Evolutionary conservation across 1,140 invertebrate genomes (phyloP), one percentile per base, ranked within the genome.

Genomic region (Pararge aegeria): DNA sequence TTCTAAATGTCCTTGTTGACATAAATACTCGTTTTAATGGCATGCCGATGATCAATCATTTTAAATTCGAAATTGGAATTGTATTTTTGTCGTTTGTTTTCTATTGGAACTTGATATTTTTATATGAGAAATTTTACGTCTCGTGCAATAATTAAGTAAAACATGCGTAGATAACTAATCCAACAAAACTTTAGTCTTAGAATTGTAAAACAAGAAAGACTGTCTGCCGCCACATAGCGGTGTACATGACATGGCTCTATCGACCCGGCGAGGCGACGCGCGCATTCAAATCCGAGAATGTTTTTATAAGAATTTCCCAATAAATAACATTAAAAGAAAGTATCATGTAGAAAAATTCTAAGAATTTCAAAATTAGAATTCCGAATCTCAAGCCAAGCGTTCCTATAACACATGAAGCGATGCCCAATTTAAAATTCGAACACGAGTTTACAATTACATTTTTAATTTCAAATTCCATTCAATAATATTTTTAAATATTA

Each of bases 171-270:
- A 20, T 19, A 48, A 37, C 49, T 66, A 57, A 61, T 61, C 42
- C 54, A 20, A 57, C 54, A 66, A 55, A 53, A 49, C 54, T 54
- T 54, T 40, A 42, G 52, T 64, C 62, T 59, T 64, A 59, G 60
- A 51, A 66, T 58, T 58, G 64, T 66, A 79, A 78, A 81, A 77
- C 73, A 84, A 83, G 73, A 74, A 78, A 78, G 83, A 85, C 84
- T 75, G 77, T 84, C 82, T 80, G 85, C 78, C 85, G 83, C 83
- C 83, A 76, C 75, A 78, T 72, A 68, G 62, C 66, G 63, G 55
- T 74, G 71, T 73, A 73, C 75, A 82, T 73, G 75, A 79, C 73
- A 82, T 63, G 64, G 79, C 80, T 85, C 68, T 87, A 87, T 87
- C 82, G 83, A 87, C 80, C 82, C 60, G 69, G 42, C 51, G 29